Evolutionary conservation across 2,797 vertebrate genomes (phyloP), one percentile per base, ranked within the genome.

Genomic region (Rhodeus uyekii): DNA sequence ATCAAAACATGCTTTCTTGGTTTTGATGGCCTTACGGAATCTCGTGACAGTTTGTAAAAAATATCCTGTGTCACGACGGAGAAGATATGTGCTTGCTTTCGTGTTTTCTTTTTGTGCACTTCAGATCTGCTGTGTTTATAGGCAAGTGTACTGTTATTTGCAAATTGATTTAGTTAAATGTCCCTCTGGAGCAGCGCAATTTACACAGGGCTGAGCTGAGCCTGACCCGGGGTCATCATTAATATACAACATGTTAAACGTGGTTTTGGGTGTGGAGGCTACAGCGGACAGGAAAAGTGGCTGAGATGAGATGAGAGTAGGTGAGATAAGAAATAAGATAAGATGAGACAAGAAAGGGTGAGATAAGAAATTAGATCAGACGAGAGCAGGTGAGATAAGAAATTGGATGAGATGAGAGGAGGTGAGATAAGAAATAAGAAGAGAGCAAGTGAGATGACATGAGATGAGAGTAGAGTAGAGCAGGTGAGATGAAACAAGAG

Each of bases 1-100:
- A 67, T 88, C 85, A 84, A 84, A 86, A 86, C 85, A 83, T 78
- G 42, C 63, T 80, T 63, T 75, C 76, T 64, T 80, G 78, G 34
- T 61, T 85, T 86, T 85, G 86, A 87, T 85, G 69, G 87, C 36
- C 44, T 58, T 36, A 68, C 22, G 71, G 61, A 75, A 73, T 65
- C 72, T 69, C 67, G 44, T 76, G 67, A 83, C 74, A 27, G 60
- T 71, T 68, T 69, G 68, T 80, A 61, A 86, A 85, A 83, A 61
- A 60, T 39, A 36, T 18, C 18, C 18, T 27, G 27, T 16, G 39
- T 82, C 61, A 63, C 34, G 3, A 6, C 9, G 8, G 32, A 78
- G 74, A 46, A 74, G 39, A 77, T 58, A 72, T 36, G 48, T 61
- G 78, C 29, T n/a, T 71, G 32, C 22, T 72, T 60, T 82, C 29